phyloP scores from a whole-genome alignment of 2,888 invertebrate genomes.

The Dynastes hyllus region DNA sequence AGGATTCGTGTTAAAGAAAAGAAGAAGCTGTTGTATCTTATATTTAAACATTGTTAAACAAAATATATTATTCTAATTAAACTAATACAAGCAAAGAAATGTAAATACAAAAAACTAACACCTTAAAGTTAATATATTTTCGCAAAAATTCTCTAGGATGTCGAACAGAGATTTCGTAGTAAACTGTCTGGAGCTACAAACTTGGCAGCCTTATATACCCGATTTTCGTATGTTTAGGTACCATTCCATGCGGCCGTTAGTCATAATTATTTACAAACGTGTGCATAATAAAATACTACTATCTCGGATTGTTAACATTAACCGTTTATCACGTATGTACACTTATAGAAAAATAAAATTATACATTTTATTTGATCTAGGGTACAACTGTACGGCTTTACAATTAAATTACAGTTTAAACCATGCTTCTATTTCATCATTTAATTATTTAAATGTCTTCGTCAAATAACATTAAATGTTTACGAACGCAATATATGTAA shows the following conservation, averaged over 20 bases:
- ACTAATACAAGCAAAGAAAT: too few species aligned
- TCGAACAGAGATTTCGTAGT: constrained; percentile 32
- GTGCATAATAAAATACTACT: constrained; percentile 32
- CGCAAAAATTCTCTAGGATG: background rate
- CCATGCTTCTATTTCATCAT: constrained; percentile 33
- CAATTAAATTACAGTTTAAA: constrained; percentile 32
- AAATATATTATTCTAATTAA: too few species aligned
- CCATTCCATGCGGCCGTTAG: background rate
- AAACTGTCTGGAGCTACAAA: background rate
- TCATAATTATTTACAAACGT: constrained; percentile 28
- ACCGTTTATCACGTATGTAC: constrained; percentile 6
- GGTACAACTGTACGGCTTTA: background rate
- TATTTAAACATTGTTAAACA: too few species aligned
- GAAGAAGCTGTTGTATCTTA: too few species aligned
- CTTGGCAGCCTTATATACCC: constrained; percentile 15
- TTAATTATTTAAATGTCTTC: constrained; percentile 28
- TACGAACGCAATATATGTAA: constrained; percentile 6
- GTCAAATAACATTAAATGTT: constrained; percentile 30
- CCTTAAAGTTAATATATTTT: too few species aligned
- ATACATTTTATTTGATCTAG: constrained; percentile 33
- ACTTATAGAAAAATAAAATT: constrained; percentile 40
- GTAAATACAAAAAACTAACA: too few species aligned
- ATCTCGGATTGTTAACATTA: constrained; percentile 18
- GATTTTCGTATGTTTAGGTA: background rate
- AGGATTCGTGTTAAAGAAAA: too few species aligned